phyloP scores from a whole-genome alignment of 2,888 invertebrate genomes.

The Kryphioiulus occultus region DNA sequence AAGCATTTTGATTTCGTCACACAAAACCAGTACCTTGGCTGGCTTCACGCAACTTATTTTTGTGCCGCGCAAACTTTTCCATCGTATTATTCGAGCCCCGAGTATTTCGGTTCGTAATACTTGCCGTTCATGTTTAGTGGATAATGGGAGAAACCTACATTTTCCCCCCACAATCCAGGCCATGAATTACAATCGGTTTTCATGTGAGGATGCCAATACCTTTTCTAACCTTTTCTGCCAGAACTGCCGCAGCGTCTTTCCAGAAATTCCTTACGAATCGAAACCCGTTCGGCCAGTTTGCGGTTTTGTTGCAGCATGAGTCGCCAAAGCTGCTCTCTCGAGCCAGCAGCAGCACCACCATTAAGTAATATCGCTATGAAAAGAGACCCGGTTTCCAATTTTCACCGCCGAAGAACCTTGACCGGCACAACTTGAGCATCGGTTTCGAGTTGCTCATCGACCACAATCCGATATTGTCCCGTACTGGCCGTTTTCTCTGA shows the following conservation, averaged over 20 bases:
- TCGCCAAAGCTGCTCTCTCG: neutral
- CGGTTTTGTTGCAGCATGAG: neutral
- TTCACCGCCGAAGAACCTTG: neutral
- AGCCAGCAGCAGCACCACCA: no score
- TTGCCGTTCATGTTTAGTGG: no score
- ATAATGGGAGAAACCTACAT: no score
- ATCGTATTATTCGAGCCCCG: no score
- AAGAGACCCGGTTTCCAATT: neutral
- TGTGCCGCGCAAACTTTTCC: no score
- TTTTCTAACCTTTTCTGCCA: no score
- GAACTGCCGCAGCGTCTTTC: neutral
- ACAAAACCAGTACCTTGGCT: no score
- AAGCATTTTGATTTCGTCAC: no score
- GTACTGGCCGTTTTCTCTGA: neutral
- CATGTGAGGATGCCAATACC: neutral
- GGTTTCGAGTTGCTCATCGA: neutral
- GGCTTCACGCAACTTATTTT: no score
- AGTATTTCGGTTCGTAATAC: no score
- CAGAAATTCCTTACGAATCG: neutral
- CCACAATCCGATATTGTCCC: neutral
- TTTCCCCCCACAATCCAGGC: no score
- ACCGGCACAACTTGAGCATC: neutral
- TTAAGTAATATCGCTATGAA: neutral
- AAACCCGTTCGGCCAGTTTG: neutral
- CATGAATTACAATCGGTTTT: no score